Base-by-base conservation (phyloP, 2,113 vertebrate genomes). In the Chaenogobius annularis region DNA sequence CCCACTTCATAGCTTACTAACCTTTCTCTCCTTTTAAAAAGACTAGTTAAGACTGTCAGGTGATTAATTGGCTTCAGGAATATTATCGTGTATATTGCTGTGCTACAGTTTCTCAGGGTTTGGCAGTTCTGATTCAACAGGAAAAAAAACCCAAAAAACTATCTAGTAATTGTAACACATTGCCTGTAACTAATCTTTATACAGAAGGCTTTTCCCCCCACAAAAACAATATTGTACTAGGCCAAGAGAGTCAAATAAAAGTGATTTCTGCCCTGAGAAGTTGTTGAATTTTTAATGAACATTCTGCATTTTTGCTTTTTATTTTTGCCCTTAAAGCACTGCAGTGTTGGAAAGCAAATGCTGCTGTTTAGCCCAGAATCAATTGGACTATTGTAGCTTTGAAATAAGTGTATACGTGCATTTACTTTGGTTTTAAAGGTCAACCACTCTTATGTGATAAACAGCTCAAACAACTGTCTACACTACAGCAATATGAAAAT, bases 211-310 rank as follows among this genome's bases (percentile, higher is more conserved):
- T 54, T 58, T 26, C 26, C 26, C 26, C 22, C 10, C 1, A 31
- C 1, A 58, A 3, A 58, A 58, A 58, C 55, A 58, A 58, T 58
- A 58, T 58, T 23, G 10, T 12, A 58, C 55, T 61, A 35, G 58
- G 58, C 58, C 58, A 61, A 61, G 22, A 61, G 58, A 61, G 58
- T 61, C 58, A 61, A 35, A 61, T 61, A 61, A 59, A 59, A 59
- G 23, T 59, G 56, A 61, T 61, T 61, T 61, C 58, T 61, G 14
- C 58, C 26, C 13, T 61, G 58, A 35, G 58, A 61, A 61, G 23
- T 61, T 61, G 58, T 61, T 61, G 26, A 61, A 58, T 58, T 58
- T 58, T 58, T 58, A 58, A 58, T 58, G 55, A 58, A 58, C 55
- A 58, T 58, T 61, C 58, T 61, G 23, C 58, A 35, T 61, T 35